Evolutionary conservation across 2,797 vertebrate species (phyloP).

Genomic region (Notoglanidium macrostoma): DNA sequence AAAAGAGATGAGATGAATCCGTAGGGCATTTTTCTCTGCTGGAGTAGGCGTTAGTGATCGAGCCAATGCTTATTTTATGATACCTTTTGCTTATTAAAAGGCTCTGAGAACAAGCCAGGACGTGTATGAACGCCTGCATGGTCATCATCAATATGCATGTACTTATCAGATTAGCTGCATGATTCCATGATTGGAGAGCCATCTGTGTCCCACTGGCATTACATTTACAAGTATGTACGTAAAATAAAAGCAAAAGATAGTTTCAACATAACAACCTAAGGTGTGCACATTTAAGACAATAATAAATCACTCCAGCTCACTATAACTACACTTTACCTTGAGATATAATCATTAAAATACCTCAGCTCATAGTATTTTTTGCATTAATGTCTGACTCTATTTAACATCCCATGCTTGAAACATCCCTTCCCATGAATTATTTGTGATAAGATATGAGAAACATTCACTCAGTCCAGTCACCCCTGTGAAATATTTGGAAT

Average conservation of each 20-base stretch:
- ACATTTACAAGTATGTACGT: background rate
- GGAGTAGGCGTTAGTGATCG: constrained; percentile 9
- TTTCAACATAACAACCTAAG: background rate
- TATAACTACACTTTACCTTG: background rate
- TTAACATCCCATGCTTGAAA: background rate
- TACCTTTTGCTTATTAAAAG: constrained; percentile 18
- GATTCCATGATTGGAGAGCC: background rate
- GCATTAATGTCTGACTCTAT: background rate
- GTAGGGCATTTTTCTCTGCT: constrained; percentile 3
- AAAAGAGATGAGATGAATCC: constrained; percentile 28
- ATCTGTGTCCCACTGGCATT: background rate
- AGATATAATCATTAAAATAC: background rate
- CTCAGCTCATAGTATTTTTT: background rate
- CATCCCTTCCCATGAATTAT: background rate
- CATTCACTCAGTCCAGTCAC: background rate
- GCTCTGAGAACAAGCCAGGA: background rate
- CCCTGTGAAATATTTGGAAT: background rate
- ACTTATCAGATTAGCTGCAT: background rate
- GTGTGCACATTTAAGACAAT: background rate
- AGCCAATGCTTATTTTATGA: constrained; percentile 35
- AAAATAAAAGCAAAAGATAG: background rate
- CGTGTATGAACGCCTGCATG: constrained; percentile 1
- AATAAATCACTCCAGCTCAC: background rate
- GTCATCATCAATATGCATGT: constrained; percentile 23
- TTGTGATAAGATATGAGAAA: background rate